phyloP scores from a whole-genome alignment of 2,113 vertebrate species.

The Microtus ochrogaster region DNA sequence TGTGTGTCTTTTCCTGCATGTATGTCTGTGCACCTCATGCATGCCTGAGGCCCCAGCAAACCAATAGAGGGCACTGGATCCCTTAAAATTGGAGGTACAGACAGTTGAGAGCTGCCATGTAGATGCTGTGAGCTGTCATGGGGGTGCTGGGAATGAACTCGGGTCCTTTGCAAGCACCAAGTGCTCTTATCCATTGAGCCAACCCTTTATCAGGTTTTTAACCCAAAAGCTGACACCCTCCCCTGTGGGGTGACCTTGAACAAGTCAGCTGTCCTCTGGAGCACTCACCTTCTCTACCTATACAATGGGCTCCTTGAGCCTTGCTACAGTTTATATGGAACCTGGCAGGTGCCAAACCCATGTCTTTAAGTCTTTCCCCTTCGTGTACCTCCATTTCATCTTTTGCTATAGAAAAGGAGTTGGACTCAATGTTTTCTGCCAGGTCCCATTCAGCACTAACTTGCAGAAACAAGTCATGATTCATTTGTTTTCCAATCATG shows the following conservation, averaged over 20 bases:
- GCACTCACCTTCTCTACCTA: background rate
- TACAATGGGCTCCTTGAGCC: background rate
- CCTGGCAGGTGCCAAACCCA: background rate
- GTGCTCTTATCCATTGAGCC: background rate
- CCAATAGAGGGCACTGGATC: background rate
- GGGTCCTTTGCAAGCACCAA: background rate
- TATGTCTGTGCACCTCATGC: background rate
- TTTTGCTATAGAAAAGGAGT: background rate
- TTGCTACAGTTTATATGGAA: background rate
- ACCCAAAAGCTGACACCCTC: slow-evolving; percentile 3
- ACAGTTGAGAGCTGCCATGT: background rate
- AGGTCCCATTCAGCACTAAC: background rate
- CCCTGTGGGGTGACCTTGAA: background rate
- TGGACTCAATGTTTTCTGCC: slow-evolving; percentile 6
- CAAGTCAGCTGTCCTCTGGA: background rate
- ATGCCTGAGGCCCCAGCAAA: no score
- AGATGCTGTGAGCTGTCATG: background rate
- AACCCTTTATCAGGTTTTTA: background rate
- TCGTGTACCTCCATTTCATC: background rate
- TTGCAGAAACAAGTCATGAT: slow-evolving; percentile 13
- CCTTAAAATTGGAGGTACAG: background rate
- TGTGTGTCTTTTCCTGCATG: no score
- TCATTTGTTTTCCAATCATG: background rate
- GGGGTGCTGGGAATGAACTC: background rate
- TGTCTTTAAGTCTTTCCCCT: background rate